Conservation (phyloP, 2,113 vertebrate species). For the Salvelinus sp. region DNA sequence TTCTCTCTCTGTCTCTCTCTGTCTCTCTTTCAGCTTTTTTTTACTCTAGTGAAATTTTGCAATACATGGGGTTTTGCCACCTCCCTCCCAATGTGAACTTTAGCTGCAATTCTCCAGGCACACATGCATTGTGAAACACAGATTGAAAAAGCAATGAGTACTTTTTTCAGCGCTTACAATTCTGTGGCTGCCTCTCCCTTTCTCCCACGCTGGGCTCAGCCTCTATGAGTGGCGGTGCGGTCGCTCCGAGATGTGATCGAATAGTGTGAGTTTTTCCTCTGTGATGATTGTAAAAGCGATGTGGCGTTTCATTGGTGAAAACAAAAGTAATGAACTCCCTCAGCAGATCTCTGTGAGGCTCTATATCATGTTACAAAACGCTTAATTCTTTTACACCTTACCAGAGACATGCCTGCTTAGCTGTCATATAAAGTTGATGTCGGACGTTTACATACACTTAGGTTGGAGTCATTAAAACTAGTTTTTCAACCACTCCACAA, state of each 20-base stretch:
- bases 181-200: constrained; percentile 3
- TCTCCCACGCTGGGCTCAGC: not conserved
- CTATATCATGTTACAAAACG: not conserved
- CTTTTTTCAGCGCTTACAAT: constrained; percentile 9
- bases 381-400: not conserved
- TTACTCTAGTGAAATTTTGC: constrained; percentile 34
- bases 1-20: no score
- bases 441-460: no score
- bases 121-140: constrained; percentile 51
- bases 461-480: no score
- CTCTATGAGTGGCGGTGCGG: not conserved
- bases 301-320: constrained; percentile 6
- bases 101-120: constrained; percentile 48
- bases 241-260: not conserved
- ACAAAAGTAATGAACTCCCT: not conserved
- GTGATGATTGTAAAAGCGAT: not conserved
- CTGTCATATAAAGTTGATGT: no score
- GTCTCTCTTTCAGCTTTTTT: not conserved
- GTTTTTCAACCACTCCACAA: no score
- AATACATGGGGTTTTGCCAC: constrained; percentile 20
- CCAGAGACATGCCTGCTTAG: not conserved
- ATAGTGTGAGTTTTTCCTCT: not conserved
- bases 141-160: constrained; percentile 54
- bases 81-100: constrained; percentile 46
- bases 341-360: not conserved